These are phyloP conservation scores for Geothlypis trichas DNA, from an alignment of 2,113 vertebrate species.

Conservation along the genomic window DNA sequence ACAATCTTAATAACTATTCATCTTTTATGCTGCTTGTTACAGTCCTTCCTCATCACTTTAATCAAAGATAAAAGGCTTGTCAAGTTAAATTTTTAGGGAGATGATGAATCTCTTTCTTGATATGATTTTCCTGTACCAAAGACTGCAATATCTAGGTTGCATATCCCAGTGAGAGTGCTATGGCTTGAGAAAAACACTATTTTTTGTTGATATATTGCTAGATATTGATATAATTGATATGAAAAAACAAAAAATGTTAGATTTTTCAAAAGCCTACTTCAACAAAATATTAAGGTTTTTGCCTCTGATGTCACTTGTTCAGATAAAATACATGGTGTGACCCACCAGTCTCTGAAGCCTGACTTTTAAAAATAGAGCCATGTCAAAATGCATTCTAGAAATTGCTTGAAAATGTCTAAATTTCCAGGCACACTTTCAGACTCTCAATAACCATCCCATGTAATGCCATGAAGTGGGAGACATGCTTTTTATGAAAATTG, in stretches of 20 bases:
- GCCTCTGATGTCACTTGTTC: not conserved
- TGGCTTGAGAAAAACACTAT: not conserved
- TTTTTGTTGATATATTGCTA: not conserved
- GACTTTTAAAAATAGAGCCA: not conserved
- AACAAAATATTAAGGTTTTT: not conserved
- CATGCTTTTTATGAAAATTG: not conserved
- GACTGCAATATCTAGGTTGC: not conserved
- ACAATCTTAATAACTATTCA: not conserved
- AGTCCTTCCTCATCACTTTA: not conserved
- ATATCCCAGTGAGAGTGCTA: not conserved
- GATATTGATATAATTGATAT: accelerated
- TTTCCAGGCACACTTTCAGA: not conserved
- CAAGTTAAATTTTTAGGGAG: not conserved
- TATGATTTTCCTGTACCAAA: not conserved
- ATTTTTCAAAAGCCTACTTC: not conserved
- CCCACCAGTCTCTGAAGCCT: not conserved
- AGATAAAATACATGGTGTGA: not conserved
- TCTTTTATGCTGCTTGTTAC: not conserved
- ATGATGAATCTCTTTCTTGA: not conserved
- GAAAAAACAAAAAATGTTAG: not conserved
- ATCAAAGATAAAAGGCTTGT: not conserved
- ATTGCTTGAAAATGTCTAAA: not conserved
- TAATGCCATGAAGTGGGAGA: not conserved
- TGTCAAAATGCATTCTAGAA: not conserved
- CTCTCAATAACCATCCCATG: not conserved